Evolutionary conservation across 2,113 vertebrate species (phyloP), one percentile per base, ranked within the genome.

Genomic region (Entelurus aequoreus): DNA sequence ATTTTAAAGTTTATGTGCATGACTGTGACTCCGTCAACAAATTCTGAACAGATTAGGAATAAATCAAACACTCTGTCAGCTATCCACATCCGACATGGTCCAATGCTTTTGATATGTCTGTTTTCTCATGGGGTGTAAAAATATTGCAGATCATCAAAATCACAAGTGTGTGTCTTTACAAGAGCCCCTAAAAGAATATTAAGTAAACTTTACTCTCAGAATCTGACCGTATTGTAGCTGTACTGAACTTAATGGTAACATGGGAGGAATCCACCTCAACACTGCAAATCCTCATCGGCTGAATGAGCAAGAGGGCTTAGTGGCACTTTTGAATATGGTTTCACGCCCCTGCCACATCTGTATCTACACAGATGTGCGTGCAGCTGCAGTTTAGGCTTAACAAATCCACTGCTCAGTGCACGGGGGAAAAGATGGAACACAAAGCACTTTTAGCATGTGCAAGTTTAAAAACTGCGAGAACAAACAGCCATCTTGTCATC

Each of bases 241-340:
- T 19, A 47, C 16, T 37, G 8, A 65, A 60, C 61, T 52, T 77
- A 73, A 83, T 84, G 79, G 54, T 76, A 81, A 79, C 63, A 48
- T 11, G 52, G 62, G 61, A 65, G 60, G 60, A 77, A 68, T 55
- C 59, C 16, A 66, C 76, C 70, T 66, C 81, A 79, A 84, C 78
- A 77, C 60, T 62, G 68, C 62, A 79, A 81, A 83, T 79, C 79
- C 84, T 83, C 64, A 46, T 60, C 68, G 84, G 81, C 57, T 81
- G 82, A 86, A 71, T 40, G 78, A 78, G 66, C 73, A 54, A 50
- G 38, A 72, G 81, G 82, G 85, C 84, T 87, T 84, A 65, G 66
- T 72, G 79, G 65, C 63, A 71, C 52, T 67, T 69, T 60, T 63
- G 69, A 79, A 68, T 73, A 63, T 37, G 65, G 65, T 79, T 65